Percentiles rank a stretch among this genome's conserved stretches.
These are phyloP conservation scores for Seira musarum DNA, from an alignment of 2,888 invertebrate genomes.

Conservation along the genomic window DNA sequence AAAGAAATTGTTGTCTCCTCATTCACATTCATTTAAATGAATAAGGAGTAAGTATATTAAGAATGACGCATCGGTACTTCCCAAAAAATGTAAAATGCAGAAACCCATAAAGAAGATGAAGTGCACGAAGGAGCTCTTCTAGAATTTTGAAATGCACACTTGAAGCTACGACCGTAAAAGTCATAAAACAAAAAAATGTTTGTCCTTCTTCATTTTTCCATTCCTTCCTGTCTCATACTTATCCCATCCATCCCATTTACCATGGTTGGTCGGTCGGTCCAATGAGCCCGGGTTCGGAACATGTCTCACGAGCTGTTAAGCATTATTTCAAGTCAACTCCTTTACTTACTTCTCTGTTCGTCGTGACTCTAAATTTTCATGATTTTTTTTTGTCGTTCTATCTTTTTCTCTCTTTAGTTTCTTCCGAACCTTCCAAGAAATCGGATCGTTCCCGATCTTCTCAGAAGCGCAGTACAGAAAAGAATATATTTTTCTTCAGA, in stretches of 20 bases:
- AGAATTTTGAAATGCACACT: not conserved
- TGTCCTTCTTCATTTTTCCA: constrained; percentile 2
- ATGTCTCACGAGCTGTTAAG: not conserved
- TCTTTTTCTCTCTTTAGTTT: constrained; percentile 22
- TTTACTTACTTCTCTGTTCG: too few relatives aligned
- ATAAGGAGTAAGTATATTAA: too few relatives aligned
- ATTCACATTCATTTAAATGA: too few relatives aligned
- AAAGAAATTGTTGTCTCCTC: too few relatives aligned
- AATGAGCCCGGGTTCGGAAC: not conserved
- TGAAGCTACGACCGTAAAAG: constrained; percentile 2
- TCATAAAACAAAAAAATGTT: constrained; percentile 9
- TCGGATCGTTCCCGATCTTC: constrained; percentile 29
- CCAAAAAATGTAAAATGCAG: constrained; percentile 13
- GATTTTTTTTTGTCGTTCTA: not conserved
- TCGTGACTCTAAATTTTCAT: not conserved
- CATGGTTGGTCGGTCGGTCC: not conserved
- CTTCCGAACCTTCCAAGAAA: constrained; percentile 46
- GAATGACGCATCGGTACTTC: constrained; percentile 37
- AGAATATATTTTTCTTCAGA: not conserved
- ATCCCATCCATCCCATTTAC: not conserved
- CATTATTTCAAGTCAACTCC: not conserved
- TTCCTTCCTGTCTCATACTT: not conserved
- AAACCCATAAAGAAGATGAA: constrained; percentile 12
- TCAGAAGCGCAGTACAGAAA: not conserved
- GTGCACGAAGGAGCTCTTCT: not conserved